These are phyloP conservation scores for Scortum barcoo DNA, from an alignment of 2,113 vertebrate species.

Conservation along the genomic window DNA sequence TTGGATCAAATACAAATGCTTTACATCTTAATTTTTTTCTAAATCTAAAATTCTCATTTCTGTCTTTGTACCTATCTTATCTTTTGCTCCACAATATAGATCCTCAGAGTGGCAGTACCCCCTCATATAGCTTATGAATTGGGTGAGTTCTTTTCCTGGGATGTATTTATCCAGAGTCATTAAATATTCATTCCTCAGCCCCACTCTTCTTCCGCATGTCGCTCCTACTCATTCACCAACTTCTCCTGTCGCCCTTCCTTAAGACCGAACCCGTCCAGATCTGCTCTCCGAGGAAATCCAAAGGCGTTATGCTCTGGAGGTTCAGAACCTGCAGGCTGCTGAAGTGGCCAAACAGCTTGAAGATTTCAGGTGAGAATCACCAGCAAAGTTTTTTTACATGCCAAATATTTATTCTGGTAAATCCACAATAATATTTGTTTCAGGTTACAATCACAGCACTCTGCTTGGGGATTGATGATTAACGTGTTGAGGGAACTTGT, in stretches of 20 bases:
- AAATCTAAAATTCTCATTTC: not conserved
- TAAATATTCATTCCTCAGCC: no score
- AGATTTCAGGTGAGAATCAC: constrained; percentile 86
- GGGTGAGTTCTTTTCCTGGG: constrained; percentile 62
- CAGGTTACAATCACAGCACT: not conserved
- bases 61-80: constrained; percentile 22
- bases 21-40: not conserved
- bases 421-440: not conserved
- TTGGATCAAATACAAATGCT: not conserved
- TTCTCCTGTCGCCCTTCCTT: not conserved
- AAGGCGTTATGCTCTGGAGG: constrained; percentile 78
- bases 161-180: not conserved
- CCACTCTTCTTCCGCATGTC: not conserved
- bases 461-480: not conserved
- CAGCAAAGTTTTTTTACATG: not conserved
- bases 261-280: constrained; percentile 89
- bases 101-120: constrained; percentile 70
- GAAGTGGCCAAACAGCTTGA: constrained; percentile 88
- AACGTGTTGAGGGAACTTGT: not conserved
- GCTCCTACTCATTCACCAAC: not conserved
- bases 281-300: constrained; percentile 86
- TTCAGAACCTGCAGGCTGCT: constrained; percentile 78
- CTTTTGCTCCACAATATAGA: constrained; percentile 49
- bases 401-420: not conserved
- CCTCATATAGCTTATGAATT: constrained; percentile 35